Evolutionary conservation across 2,797 vertebrate species (phyloP), one percentile per base, ranked within the genome.

Genomic region (Novumbra hubbsi): DNA sequence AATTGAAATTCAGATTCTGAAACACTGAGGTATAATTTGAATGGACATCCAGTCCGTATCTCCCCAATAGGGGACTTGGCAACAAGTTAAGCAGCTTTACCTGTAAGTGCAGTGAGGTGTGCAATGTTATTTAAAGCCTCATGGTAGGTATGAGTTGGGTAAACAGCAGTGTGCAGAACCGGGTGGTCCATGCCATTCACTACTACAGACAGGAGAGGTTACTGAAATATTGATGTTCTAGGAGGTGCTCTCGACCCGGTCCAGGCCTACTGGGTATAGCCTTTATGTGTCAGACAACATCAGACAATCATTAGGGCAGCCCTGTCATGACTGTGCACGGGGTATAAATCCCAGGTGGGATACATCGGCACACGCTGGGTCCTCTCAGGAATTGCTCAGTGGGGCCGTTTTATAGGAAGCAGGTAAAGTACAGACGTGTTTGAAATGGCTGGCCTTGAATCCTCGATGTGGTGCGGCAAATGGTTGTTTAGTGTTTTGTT

Each of bases 211-310:
- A 30, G 30, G 49, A 12, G 16, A 55, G 21, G 50, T 27, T 52
- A 41, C 52, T 78, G 49, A 78, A 66, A 79, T 71, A 71, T 70
- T 73, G 68, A 74, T 71, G 71, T 34, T 38, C 64, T 14, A 49
- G 62, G 49, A 41, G 24, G 50, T 70, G 32, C 27, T 45, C 52
- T 21, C 8, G 65, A 72, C 73, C 73, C 19, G 1, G 63, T 62
- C n/a, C 5, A 65, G 55, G n/a, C 30, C 71, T 17, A 19, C 76
- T 41, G 66, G 66, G 71, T 69, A 76, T n/a, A 60, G 68, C 19
- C 71, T 65, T 52, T 68, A 30, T 62, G 49, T 52, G 34, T 60
- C 60, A 34, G 57, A 66, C 70, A 79, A 65, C 45, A 75, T 64
- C 30, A 45, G 71, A 30, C 70, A 69, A 76, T 70, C 70, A 62